Conservation (phyloP, 2,888 invertebrate species). For the Trichopria drosophilae region DNA sequence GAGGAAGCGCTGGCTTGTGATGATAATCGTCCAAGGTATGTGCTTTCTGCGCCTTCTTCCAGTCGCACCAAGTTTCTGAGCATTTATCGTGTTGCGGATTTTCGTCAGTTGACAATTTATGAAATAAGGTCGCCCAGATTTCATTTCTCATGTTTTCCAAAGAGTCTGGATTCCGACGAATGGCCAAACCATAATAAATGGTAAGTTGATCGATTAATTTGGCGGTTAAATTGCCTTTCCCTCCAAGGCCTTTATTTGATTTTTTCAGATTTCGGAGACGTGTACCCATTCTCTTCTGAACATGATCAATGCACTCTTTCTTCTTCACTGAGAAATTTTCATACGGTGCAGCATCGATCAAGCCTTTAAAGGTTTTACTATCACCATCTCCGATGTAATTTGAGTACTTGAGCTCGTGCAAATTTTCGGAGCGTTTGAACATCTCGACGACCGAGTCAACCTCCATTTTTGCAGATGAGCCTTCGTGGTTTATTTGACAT, state of each 20-base stretch:
- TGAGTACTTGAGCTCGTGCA: conserved; percentile 18
- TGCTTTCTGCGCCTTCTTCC: no score
- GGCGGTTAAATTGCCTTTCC: no score
- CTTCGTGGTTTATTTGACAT: conserved; percentile 15
- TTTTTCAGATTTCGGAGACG: conserved; percentile 21
- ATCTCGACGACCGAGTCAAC: conserved; percentile 16
- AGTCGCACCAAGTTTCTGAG: no score
- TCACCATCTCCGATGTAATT: no score
- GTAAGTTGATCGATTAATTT: no score
- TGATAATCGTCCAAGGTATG: background rate
- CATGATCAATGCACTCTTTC: conserved; percentile 21
- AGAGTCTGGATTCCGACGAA: no score
- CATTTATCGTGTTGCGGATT: no score
- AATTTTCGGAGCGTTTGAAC: conserved; percentile 18
- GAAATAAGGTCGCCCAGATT: no score
- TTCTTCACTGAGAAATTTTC: conserved; percentile 16
- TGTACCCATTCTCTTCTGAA: conserved; percentile 24
- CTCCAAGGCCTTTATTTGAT: no score
- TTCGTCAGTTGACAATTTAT: no score
- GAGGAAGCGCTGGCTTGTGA: conserved; percentile 2
- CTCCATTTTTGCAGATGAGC: conserved; percentile 13
- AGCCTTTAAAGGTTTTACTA: conserved; percentile 22
- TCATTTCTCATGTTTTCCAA: no score
- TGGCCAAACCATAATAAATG: no score
- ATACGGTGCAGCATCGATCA: conserved; percentile 20